These are phyloP conservation scores for Callorhinus ursinus DNA, from an alignment of 2,113 vertebrate species.

Conservation along the genomic window DNA sequence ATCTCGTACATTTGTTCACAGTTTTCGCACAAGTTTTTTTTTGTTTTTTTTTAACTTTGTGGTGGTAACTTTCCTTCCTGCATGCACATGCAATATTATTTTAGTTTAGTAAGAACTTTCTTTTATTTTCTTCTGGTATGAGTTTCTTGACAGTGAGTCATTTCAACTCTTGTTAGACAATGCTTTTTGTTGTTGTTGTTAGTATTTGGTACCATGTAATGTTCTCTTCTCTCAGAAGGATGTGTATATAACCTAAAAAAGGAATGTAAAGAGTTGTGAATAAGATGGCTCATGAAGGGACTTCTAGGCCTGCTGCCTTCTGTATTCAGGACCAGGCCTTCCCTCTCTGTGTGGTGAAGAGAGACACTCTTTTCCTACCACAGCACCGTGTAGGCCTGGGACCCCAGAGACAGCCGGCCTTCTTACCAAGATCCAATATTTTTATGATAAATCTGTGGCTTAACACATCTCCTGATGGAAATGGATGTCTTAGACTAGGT, in stretches of 20 bases:
- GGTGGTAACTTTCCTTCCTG: background rate
- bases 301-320: conserved; percentile 79
- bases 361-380: conserved; percentile 90
- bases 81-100: background rate
- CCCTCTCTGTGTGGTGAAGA: conserved; percentile 86
- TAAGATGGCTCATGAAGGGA: conserved; percentile 82
- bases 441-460: conserved; percentile 89
- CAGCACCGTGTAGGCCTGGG: conserved; percentile 84
- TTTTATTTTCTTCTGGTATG: background rate
- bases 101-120: background rate
- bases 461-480: conserved; percentile 88
- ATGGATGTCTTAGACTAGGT: conserved; percentile 90
- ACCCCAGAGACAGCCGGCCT: conserved; percentile 82
- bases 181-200: conserved; percentile 32
- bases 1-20: background rate
- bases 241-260: conserved; percentile 83
- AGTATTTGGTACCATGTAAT: conserved; percentile 85
- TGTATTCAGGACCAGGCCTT: conserved; percentile 82
- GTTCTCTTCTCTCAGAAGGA: conserved; percentile 82
- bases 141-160: background rate
- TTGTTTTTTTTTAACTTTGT: background rate
- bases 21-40: background rate
- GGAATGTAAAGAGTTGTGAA: conserved; percentile 86
- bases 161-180: background rate
- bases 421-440: conserved; percentile 88